phyloP scores from a whole-genome alignment of 2,113 vertebrate species.

The Oncorhynchus tshawytscha region DNA sequence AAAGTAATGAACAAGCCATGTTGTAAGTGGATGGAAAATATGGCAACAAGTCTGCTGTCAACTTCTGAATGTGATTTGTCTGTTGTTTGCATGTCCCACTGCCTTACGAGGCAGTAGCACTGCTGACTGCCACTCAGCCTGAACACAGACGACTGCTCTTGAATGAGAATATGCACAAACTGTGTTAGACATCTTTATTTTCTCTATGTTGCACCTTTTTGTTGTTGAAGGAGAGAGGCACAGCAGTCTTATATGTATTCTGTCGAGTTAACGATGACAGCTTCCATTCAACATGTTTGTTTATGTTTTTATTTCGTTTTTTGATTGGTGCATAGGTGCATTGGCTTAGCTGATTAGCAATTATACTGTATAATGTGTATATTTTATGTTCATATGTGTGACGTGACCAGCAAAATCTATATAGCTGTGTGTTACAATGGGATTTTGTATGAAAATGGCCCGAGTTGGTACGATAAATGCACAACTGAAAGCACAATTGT shows the following conservation, averaged over 20 bases:
- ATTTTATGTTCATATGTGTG: conserved; percentile 22
- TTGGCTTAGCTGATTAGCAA: conserved; percentile 68
- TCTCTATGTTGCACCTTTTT: conserved; percentile 28
- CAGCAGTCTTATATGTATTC: conserved; percentile 43
- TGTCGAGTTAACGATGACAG: conserved; percentile 22
- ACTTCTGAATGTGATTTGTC: too few species aligned
- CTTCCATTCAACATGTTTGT: conserved; percentile 10
- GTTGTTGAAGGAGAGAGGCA: conserved; percentile 24
- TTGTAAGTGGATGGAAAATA: too few species aligned
- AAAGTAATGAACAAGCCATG: too few species aligned
- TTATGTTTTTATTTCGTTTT: conserved; percentile 18
- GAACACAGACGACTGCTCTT: conserved; percentile 14
- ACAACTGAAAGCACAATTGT: too few species aligned
- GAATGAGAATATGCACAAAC: conserved; percentile 36
- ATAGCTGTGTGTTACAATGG: too few species aligned
- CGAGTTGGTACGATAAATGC: too few species aligned
- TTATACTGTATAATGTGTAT: conserved; percentile 62
- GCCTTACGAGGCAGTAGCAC: background rate
- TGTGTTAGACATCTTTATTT: conserved; percentile 19
- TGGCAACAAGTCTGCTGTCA: too few species aligned
- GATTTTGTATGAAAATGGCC: too few species aligned
- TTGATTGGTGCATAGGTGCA: background rate
- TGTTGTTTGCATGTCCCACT: background rate
- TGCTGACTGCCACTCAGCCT: conserved; percentile 8
- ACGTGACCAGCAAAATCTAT: too few species aligned